Evolutionary conservation across 2,113 vertebrate genomes (phyloP), one percentile per base, ranked within the genome.

Genomic region (Delphinapterus leucas): DNA sequence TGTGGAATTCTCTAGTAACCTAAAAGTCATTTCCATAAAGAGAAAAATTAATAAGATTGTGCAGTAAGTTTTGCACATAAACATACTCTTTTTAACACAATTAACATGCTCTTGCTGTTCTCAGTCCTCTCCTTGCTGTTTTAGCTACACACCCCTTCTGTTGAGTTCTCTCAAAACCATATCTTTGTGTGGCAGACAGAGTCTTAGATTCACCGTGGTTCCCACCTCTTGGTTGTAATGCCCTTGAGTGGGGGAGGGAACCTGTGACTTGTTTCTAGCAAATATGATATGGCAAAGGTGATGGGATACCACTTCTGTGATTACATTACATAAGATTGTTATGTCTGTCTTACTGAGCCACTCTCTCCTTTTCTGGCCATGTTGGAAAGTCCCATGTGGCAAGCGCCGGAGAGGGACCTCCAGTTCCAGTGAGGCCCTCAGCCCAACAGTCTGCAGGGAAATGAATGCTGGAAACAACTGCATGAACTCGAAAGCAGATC

Each of bases 21-120:
- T 44, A 55, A 68, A 97, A 94, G 31, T 67, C n/a, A 81, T 95
- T 96, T 95, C 12, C 53, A 38, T 73, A 74, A 88, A 88, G 65
- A 88, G 25, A 82, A 79, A 87, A 88, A 10, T 47, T 1, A 83
- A 49, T 85, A 33, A 67, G 71, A 61, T 61, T 41, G 1, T 58
- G 14, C 6, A 12, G n/a, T 70, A 71, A 61, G 9, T 41, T 95
- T 68, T 10, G 3, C 36, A 44, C 7, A 36, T 77, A 41, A 95
- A 25, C 17, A 25, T 73, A 28, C 25, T 71, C 8, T 17, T 58
- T 86, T 67, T n/a, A 38, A 63, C 1, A 7, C 20, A 38, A 2
- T 28, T 26, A 71, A 77, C 4, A 18, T 71, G 36, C 2, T 47
- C n/a, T 65, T 74, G 12, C 41, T 76, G 0, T 53, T 68, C 28